Percentiles rank a stretch among this genome's conserved stretches.
These are phyloP conservation scores for Carterocephalus palaemon DNA, from an alignment of 2,888 invertebrate genomes.

Conservation along the genomic window DNA sequence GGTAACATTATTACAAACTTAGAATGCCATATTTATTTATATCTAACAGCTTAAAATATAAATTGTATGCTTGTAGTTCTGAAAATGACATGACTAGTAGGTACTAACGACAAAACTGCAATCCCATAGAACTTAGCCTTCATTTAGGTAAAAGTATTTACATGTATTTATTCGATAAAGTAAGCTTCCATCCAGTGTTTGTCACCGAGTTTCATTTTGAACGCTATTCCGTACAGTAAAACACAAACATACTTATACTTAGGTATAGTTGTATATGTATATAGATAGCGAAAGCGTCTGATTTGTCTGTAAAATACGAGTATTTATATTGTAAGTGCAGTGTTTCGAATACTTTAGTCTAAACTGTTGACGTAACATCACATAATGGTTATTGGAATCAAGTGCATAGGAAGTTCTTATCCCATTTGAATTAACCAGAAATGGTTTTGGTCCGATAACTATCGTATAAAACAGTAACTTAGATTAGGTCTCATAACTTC, in stretches of 20 bases:
- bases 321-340: conserved; percentile 27
- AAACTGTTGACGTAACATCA: conserved; percentile 1
- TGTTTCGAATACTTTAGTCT: conserved; percentile 26
- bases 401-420: not conserved
- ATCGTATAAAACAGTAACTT: not conserved
- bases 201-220: not conserved
- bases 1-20: too few species aligned
- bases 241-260: not conserved
- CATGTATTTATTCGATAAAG: too few species aligned
- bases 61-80: too few species aligned
- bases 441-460: not conserved
- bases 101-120: too few species aligned
- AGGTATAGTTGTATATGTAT: conserved; percentile 26
- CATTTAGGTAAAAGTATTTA: too few species aligned
- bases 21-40: too few species aligned
- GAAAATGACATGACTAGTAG: too few species aligned
- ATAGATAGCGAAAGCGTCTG: conserved; percentile 31
- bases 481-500: too few species aligned
- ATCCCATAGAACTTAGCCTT: conserved; percentile 13
- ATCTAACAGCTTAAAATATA: too few species aligned
- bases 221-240: not conserved
- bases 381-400: not conserved
- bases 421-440: not conserved
- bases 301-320: conserved; percentile 27
- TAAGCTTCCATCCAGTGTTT: conserved; percentile 4